Evolutionary conservation across 2,888 invertebrate species (phyloP), one percentile per base, ranked within the genome.

Genomic region (Dicranocentrus wangi): DNA sequence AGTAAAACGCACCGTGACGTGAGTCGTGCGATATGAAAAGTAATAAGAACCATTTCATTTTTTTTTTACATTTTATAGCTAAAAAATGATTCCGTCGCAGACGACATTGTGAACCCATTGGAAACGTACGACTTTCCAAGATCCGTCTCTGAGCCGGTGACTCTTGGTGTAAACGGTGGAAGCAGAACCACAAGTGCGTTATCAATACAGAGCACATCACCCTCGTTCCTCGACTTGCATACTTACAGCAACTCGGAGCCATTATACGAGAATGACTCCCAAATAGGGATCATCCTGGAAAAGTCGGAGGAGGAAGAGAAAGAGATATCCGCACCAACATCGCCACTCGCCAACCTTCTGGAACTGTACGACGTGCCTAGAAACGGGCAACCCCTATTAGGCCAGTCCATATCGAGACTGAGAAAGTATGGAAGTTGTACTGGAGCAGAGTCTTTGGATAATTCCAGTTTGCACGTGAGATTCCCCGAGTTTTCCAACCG

Each of bases 341-440:
- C 39, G 13, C 13, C 39, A 39, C 39, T 39, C 7, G 7, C 70
- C n/a, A 82, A 66, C 53, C 76, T 82, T 10, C 82, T 88, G 23
- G 90, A 91, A 84, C 89, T 91, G 82, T 93, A 93, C 88, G 93
- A 93, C 87, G 91, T 92, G 66, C 92, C 93, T 1, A 55, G 78
- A 39, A 81, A 39, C 47, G 69, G 77, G 65, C 58, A 81, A 10
- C 89, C 91, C 5, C 42, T 70, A 58, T 83, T 73, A 23, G 83
- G 83, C n/a, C 78, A 81, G 32, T 79, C 78, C 8, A 17, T 83
- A 0, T 55, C 83, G 13, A 51, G 82, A 28, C 60, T 82, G 10
- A 73, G 83, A 51, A 83, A 73, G 43, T 63, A 78, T 68, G 81
- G 81, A 0, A 76, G 76, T 23, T 76, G 76, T n/a, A 39, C 47